These are phyloP conservation scores for Chromoteleia sp. DNA, from an alignment of 2,888 invertebrate species.

Conservation along the genomic window DNA sequence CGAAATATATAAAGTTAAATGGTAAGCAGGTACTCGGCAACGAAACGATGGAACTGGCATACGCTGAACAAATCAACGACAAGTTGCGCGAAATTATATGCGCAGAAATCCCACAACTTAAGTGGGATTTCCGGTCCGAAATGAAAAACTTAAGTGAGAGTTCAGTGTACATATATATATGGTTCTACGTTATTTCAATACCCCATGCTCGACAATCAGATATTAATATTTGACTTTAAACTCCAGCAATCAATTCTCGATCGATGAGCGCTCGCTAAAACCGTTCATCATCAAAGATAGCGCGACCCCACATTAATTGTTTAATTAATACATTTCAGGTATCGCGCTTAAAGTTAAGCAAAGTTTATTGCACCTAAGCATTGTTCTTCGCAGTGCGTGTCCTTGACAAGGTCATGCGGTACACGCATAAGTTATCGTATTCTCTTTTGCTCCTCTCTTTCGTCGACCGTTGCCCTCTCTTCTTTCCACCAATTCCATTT, in stretches of 20 bases:
- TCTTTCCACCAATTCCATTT: slow-evolving; percentile 43
- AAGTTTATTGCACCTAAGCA: slow-evolving; percentile 79
- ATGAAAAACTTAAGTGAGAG: too few species aligned
- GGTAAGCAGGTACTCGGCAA: too few species aligned
- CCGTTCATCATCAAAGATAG: background rate
- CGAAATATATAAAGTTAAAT: too few species aligned
- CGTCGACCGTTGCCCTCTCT: slow-evolving; percentile 52
- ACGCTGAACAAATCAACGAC: too few species aligned
- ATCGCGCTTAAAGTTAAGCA: slow-evolving; percentile 43
- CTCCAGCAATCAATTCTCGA: background rate
- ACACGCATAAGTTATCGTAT: slow-evolving; percentile 72
- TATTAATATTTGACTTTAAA: background rate
- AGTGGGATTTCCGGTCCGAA: too few species aligned
- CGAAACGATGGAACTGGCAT: too few species aligned
- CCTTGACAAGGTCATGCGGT: slow-evolving; percentile 81
- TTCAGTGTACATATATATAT: too few species aligned
- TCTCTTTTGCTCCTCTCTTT: slow-evolving; percentile 42
- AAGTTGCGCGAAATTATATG: too few species aligned
- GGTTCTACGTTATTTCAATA: too few species aligned
- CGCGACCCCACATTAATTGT: slow-evolving; percentile 4
- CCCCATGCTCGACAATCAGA: background rate
- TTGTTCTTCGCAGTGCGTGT: slow-evolving; percentile 79
- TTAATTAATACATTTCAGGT: slow-evolving; percentile 13
- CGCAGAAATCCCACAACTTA: too few species aligned
- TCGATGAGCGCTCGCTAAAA: background rate